Evolutionary conservation across 2,888 invertebrate genomes (phyloP).

Genomic region (Allophyes oxyacanthae): DNA sequence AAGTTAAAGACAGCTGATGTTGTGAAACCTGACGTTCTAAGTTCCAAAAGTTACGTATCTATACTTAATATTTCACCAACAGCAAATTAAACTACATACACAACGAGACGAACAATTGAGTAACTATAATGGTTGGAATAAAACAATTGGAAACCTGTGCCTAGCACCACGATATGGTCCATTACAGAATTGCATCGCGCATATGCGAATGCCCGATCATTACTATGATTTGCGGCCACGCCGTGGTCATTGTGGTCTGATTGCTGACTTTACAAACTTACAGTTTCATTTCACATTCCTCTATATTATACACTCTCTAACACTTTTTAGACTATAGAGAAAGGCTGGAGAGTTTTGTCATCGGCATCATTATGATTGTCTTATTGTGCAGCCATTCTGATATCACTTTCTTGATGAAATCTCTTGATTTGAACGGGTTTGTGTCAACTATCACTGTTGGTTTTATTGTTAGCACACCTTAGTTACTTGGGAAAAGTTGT

Average conservation of each 20-base stretch:
- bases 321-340: constrained; percentile 48
- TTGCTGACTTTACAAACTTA: constrained; percentile 57
- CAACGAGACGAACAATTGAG: constrained; percentile 27
- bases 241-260: constrained; percentile 56
- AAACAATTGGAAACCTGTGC: constrained; percentile 49
- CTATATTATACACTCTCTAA: constrained; percentile 46
- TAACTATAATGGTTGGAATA: constrained; percentile 48
- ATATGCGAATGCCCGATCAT: constrained; percentile 55
- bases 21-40: constrained; percentile 1
- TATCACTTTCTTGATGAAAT: constrained; percentile 55
- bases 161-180: constrained; percentile 50
- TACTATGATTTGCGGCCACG: constrained; percentile 63
- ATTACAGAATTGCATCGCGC: constrained; percentile 61
- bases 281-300: constrained; percentile 58
- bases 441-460: constrained; percentile 51
- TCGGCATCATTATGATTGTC: constrained; percentile 42
- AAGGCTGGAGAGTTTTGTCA: constrained; percentile 55
- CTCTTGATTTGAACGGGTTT: constrained; percentile 32
- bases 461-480: constrained; percentile 44
- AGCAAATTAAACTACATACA: constrained; percentile 34
- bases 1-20: background rate
- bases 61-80: constrained; percentile 22
- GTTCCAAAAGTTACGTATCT: constrained; percentile 31
- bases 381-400: constrained; percentile 31
- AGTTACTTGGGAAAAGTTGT: constrained; percentile 37